These are phyloP conservation scores for Neopelma chrysocephalum DNA, from an alignment of 2,797 vertebrate species.

Conservation along the genomic window DNA sequence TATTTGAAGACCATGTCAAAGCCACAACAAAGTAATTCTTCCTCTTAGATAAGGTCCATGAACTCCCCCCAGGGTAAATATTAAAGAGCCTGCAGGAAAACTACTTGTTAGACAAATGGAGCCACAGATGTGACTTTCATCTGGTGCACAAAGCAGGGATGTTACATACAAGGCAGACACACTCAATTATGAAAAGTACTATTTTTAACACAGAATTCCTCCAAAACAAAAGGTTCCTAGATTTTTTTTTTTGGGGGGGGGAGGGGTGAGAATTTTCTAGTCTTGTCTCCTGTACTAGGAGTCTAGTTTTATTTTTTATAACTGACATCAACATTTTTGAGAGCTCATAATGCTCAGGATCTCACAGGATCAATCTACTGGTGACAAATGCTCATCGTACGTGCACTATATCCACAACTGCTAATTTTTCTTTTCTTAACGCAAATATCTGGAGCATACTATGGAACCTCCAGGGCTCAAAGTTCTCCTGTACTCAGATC, in stretches of 20 bases:
- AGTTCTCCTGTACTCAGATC: neutral
- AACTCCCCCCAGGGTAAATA: neutral
- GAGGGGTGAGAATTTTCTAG: neutral
- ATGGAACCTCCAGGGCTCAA: neutral
- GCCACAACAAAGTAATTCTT: conserved; percentile 39
- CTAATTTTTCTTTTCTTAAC: neutral
- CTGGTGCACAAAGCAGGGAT: neutral
- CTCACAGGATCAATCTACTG: neutral
- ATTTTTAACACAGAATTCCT: neutral
- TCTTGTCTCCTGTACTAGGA: neutral
- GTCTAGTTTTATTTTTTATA: neutral
- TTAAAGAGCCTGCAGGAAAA: conserved; percentile 22
- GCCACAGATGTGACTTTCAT: conserved; percentile 44
- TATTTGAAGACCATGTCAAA: conserved; percentile 51
- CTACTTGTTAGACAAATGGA: conserved; percentile 37
- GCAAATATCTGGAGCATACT: neutral
- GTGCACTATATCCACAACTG: neutral
- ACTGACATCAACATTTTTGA: neutral
- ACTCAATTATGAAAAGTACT: neutral
- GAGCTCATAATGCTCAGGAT: neutral
- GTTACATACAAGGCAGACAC: neutral
- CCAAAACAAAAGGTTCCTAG: neutral
- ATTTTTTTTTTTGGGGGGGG: neutral
- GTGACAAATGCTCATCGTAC: neutral
- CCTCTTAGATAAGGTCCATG: conserved; percentile 8